Evolutionary conservation across 2,888 invertebrate genomes (phyloP).

Genomic region (Anoplius nigerrimus): DNA sequence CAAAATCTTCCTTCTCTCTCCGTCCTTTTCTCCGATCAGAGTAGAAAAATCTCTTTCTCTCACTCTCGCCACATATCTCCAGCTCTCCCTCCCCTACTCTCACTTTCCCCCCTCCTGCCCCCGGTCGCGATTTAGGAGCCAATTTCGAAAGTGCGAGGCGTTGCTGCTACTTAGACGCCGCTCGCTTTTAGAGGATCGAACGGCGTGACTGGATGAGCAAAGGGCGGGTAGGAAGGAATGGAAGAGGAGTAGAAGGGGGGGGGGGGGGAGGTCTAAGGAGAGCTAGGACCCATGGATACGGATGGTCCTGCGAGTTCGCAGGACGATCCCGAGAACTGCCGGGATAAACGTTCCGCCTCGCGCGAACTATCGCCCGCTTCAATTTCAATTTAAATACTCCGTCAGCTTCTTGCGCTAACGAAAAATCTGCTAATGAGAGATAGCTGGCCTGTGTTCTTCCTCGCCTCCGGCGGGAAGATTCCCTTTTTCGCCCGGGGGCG

Average conservation of each 20-base stretch:
- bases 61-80: too few relatives aligned
- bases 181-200: slow-evolving; percentile 59
- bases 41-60: too few relatives aligned
- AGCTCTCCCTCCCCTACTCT: too few relatives aligned
- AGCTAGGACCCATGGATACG: slow-evolving; percentile 18
- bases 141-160: slow-evolving; percentile 72
- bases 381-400: slow-evolving; percentile 70
- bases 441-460: slow-evolving; percentile 35
- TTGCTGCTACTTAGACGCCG: slow-evolving; percentile 62
- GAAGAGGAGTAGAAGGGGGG: slow-evolving; percentile 33
- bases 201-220: slow-evolving; percentile 38
- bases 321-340: slow-evolving; percentile 14
- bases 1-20: too few relatives aligned
- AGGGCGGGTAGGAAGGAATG: slow-evolving; percentile 5
- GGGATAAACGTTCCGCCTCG: slow-evolving; percentile 20
- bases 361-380: slow-evolving; percentile 50
- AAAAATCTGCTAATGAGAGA: slow-evolving; percentile 29
- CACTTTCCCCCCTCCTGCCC: too few relatives aligned
- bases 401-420: slow-evolving; percentile 26
- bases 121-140: slow-evolving; percentile 65
- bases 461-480: slow-evolving; percentile 11
- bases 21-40: too few relatives aligned
- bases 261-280: slow-evolving; percentile 17
- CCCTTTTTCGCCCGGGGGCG: slow-evolving; percentile 1
- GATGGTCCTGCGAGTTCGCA: not conserved